Evolutionary conservation across 2,113 vertebrate genomes (phyloP), one percentile per base, ranked within the genome.

Genomic region (Symphodus melops): DNA sequence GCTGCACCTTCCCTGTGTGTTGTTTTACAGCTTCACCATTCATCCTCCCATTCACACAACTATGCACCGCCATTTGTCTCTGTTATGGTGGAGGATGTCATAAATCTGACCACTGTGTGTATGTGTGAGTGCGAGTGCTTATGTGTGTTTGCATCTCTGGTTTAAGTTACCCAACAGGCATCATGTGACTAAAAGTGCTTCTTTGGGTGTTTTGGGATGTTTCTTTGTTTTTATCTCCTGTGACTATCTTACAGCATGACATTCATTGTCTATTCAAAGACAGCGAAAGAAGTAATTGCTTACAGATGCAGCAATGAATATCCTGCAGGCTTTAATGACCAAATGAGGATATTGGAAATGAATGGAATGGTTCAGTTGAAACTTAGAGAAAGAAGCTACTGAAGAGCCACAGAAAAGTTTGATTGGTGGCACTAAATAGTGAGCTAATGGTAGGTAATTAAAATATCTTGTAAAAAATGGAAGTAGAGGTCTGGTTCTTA

Each of bases 11-110:
- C 61, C 53, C 55, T 59, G n/a, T 58, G 70, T 70, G 68, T 76
- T 69, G 60, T 59, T 86, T 87, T 81, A 87, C 52, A 71, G 64
- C 69, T 71, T 67, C 51, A 39, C 78, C 84, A 75, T 89, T 72
- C 66, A 77, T 87, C 82, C 79, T 65, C 59, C 79, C 75, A 60
- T 77, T 91, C 88, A 86, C 83, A 78, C 72, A 88, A 86, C 80
- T 86, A 90, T 88, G 88, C 83, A 64, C 80, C 11, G 23, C 68
- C 80, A 88, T 90, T 85, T 68, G 80, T 88, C 87, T 86, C 49
- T 79, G 84, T 84, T 75, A 86, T 61, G 68, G 73, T 81, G 83
- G 74, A 88, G 75, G 69, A 81, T 68, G 82, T 71, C 66, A 80
- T 92, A 90, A 88, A 92, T 92, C 88, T 82, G 74, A 72, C 64